Evolutionary conservation across 2,888 invertebrate species (phyloP).

Genomic region (Euclidia mi): DNA sequence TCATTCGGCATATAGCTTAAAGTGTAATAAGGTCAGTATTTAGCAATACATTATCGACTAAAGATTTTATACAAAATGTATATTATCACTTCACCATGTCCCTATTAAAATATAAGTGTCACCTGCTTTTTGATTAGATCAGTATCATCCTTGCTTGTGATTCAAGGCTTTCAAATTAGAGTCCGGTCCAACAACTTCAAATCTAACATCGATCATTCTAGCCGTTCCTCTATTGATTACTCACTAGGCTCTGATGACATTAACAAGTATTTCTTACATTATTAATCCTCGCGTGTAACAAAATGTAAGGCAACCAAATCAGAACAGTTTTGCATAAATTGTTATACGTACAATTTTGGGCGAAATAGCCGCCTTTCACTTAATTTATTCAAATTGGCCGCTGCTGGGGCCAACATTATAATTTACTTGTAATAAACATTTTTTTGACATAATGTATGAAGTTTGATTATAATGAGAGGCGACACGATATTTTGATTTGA

Average conservation of each 20-base stretch:
- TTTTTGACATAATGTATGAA: constrained; percentile 52
- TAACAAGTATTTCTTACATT: neutral
- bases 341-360: constrained; percentile 58
- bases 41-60: too few relatives aligned
- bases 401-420: constrained; percentile 57
- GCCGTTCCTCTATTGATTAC: too few relatives aligned
- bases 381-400: constrained; percentile 67
- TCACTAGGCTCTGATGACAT: neutral
- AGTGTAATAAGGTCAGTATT: too few relatives aligned
- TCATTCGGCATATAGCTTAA: too few relatives aligned
- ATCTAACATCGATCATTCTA: too few relatives aligned
- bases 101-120: too few relatives aligned
- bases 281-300: constrained; percentile 43
- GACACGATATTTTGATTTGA: constrained; percentile 47
- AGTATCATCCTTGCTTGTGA: too few relatives aligned
- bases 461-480: constrained; percentile 51
- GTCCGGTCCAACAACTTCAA: too few relatives aligned
- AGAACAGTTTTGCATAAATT: constrained; percentile 58
- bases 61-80: too few relatives aligned
- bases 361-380: constrained; percentile 52
- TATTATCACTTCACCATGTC: too few relatives aligned
- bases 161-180: too few relatives aligned
- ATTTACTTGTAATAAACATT: constrained; percentile 59
- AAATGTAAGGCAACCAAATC: constrained; percentile 47
- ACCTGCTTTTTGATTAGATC: too few relatives aligned